These are phyloP conservation scores for Sandelia bainsii DNA, from an alignment of 2,797 vertebrate genomes.

Conservation along the genomic window DNA sequence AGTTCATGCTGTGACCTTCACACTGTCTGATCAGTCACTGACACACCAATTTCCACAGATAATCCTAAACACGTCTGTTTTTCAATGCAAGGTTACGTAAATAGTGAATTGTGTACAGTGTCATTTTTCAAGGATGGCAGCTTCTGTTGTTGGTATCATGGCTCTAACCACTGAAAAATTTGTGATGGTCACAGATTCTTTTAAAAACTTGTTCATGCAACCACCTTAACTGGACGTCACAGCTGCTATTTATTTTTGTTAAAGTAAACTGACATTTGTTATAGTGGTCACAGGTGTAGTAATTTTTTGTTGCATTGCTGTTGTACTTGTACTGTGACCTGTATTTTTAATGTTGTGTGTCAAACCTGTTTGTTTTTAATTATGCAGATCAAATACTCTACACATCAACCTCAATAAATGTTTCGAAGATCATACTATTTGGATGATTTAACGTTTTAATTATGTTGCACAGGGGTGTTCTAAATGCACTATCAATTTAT, in stretches of 20 bases:
- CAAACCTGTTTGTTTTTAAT: not conserved
- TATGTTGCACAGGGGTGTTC: not conserved
- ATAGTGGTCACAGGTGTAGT: not conserved
- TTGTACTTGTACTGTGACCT: too few relatives aligned
- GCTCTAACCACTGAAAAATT: not conserved
- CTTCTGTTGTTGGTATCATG: not conserved
- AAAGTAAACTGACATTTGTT: too few relatives aligned
- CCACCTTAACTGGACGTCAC: too few relatives aligned
- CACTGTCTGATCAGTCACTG: too few relatives aligned
- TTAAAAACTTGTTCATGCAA: not conserved
- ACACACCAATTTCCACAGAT: not conserved
- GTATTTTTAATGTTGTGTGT: not conserved
- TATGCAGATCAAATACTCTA: not conserved
- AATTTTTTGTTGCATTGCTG: not conserved
- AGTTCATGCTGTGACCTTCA: not conserved
- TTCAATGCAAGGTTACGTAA: not conserved
- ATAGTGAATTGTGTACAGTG: not conserved
- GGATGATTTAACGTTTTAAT: not conserved
- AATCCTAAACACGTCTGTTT: not conserved
- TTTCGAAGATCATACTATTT: not conserved
- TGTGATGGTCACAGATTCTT: not conserved
- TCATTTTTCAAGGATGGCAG: not conserved
- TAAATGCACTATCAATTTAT: conserved; percentile 15
- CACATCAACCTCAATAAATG: not conserved
- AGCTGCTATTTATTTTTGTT: too few relatives aligned